Percentiles rank a stretch among this genome's conserved stretches.
These are phyloP conservation scores for Vanacampus margaritifer DNA, from an alignment of 2,113 vertebrate species.

Conservation along the genomic window DNA sequence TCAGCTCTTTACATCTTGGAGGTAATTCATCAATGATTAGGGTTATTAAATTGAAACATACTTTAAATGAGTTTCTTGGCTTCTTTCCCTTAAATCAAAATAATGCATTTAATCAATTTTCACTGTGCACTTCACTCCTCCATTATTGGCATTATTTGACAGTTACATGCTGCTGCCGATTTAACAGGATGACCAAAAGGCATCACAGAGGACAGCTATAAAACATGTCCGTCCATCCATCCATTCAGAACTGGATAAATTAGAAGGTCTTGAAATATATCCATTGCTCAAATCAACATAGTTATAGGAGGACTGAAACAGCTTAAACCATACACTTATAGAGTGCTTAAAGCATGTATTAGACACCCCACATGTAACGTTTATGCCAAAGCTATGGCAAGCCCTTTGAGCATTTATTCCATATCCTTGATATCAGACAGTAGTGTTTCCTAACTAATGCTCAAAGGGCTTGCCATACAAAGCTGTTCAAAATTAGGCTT, in stretches of 20 bases:
- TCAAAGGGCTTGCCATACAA: no score
- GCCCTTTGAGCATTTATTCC: no score
- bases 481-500: no score
- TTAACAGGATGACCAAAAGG: conserved; percentile 39
- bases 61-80: not conserved
- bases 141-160: conserved; percentile 34
- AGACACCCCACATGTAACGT: no score
- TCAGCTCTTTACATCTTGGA: not conserved
- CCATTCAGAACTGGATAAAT: conserved; percentile 9
- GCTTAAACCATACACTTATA: not conserved
- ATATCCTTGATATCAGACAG: no score
- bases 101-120: conserved; percentile 4
- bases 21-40: not conserved
- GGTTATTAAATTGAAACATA: not conserved
- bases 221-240: not conserved
- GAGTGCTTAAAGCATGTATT: not conserved
- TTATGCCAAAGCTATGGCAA: no score
- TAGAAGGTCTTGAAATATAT: conserved; percentile 17
- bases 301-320: not conserved
- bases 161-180: conserved; percentile 22
- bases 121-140: conserved; percentile 9
- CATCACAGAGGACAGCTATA: conserved; percentile 16
- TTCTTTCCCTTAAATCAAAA: not conserved
- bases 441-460: no score
- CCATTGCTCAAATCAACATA: conserved; percentile 1